Evolutionary conservation across 1,140 invertebrate species (phyloP).

Genomic region (Lepidostoma basale): DNA sequence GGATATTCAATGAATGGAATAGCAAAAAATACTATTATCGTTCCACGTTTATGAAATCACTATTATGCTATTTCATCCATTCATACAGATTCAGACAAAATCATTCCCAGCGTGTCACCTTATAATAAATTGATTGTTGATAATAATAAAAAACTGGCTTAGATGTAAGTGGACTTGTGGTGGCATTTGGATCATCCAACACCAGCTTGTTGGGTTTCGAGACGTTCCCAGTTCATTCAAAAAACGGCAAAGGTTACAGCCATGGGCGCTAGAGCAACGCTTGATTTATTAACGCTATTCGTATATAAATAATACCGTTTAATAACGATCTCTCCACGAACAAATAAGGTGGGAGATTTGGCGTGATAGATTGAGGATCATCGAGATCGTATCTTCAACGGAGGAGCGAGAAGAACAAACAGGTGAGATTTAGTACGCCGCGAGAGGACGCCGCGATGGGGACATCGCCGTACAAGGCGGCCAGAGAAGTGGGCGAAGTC

Average conservation of each 20-base stretch:
- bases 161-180: neutral
- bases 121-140: neutral
- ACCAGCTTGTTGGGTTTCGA: neutral
- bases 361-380: constrained; percentile 41
- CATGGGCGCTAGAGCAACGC: neutral
- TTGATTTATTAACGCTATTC: constrained; percentile 37
- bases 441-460: constrained; percentile 14
- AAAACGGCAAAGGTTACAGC: constrained; percentile 22
- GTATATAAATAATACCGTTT: constrained; percentile 44
- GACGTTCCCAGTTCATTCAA: constrained; percentile 10
- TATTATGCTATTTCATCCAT: too few species aligned
- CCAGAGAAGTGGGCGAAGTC: constrained; percentile 1
- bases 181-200: constrained; percentile 7
- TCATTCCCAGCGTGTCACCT: neutral
- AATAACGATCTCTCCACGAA: constrained; percentile 43
- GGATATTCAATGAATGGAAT: too few species aligned
- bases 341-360: constrained; percentile 45
- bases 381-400: constrained; percentile 13
- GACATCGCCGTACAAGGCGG: constrained; percentile 5
- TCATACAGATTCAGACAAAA: neutral
- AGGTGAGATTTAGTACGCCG: constrained; percentile 13
- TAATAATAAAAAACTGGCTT: neutral
- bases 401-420: neutral
- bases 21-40: too few species aligned
- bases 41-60: too few species aligned